These are phyloP conservation scores for Ericerus pela DNA, from an alignment of 1,140 invertebrate species.

Conservation along the genomic window DNA sequence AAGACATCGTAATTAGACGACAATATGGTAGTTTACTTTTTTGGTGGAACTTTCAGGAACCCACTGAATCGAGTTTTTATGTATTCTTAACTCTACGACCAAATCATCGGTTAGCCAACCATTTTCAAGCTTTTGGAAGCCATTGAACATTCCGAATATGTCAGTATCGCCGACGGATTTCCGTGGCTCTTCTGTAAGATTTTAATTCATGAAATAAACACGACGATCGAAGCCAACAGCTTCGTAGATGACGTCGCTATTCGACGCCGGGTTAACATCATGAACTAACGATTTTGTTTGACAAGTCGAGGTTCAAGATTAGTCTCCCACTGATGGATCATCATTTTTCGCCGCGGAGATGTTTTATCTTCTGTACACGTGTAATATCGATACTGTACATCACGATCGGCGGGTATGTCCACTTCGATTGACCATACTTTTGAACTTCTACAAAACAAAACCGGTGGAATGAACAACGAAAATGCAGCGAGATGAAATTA, in stretches of 20 bases:
- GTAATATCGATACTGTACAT: background rate
- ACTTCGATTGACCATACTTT: background rate
- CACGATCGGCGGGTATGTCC: background rate
- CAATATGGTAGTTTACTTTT: no score
- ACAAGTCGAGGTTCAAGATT: background rate
- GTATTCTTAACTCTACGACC: background rate
- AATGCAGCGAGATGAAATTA: no score
- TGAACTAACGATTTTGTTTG: background rate
- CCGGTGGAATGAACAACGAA: no score
- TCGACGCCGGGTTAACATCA: no score
- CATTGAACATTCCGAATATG: background rate
- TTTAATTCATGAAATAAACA: no score
- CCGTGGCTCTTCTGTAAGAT: no score
- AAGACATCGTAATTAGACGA: no score
- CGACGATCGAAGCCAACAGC: no score
- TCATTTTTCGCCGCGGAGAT: background rate
- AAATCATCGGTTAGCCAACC: background rate
- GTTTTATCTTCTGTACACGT: background rate
- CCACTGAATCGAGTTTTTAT: background rate
- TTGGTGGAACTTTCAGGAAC: no score
- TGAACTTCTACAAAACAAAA: background rate
- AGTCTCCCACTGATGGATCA: slow-evolving; percentile 1
- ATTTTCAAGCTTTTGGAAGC: background rate
- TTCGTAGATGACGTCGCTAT: no score
- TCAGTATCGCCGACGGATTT: no score